phyloP scores from a whole-genome alignment of 2,888 invertebrate genomes.

The Brenthis daphne region DNA sequence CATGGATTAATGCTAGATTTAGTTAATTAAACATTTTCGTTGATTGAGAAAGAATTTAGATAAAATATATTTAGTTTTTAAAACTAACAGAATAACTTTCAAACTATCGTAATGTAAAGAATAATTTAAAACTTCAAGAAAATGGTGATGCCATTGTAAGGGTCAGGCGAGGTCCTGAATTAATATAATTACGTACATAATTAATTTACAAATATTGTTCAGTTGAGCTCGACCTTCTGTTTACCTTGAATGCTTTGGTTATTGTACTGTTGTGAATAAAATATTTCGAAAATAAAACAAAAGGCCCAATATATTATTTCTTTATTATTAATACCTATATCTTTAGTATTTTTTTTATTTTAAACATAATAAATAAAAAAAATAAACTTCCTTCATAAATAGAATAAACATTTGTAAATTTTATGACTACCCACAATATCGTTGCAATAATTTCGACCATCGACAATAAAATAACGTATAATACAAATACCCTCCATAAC shows the following conservation, averaged over 20 bases:
- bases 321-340: conserved; percentile 1
- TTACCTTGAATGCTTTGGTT: conserved; percentile 16
- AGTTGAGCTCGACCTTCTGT: conserved; percentile 19
- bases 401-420: conserved; percentile 20
- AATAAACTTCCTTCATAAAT: neutral
- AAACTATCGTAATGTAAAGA: neutral
- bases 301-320: neutral
- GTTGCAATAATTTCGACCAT: neutral
- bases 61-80: neutral
- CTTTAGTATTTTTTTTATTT: neutral
- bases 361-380: neutral
- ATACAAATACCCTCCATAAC: conserved; percentile 50
- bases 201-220: conserved; percentile 14
- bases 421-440: conserved; percentile 28
- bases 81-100: neutral
- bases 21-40: conserved; percentile 26
- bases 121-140: conserved; percentile 17
- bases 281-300: neutral
- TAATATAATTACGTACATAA: conserved; percentile 22
- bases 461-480: conserved; percentile 37
- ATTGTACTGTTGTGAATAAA: conserved; percentile 13
- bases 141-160: conserved; percentile 19
- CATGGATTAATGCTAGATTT: conserved; percentile 41
- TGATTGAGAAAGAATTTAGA: neutral
- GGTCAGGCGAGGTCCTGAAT: conserved; percentile 23